A percentile compares a stretch with the other conserved stretches of the same genome.
Conservation (phyloP, 2,888 invertebrate species). For the Cheilosia soror region DNA sequence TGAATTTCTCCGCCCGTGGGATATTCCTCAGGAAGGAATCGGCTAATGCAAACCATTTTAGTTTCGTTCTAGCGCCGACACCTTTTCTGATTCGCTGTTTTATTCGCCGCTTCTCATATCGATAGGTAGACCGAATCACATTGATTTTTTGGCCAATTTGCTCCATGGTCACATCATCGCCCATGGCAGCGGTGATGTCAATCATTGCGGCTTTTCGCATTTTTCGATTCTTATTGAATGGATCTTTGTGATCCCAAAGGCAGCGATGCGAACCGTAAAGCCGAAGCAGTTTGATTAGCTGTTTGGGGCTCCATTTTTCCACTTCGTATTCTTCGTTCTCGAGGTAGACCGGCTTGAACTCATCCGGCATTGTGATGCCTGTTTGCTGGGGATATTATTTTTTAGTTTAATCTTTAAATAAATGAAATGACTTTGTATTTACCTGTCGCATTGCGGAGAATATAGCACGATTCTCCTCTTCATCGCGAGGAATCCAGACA, state of each 20-base stretch:
- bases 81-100: conserved; percentile 77
- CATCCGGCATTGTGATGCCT: conserved; percentile 73
- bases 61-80: conserved; percentile 76
- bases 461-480: conserved; percentile 76
- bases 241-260: conserved; percentile 77
- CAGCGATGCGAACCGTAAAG: conserved; percentile 78
- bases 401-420: not conserved
- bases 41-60: conserved; percentile 78
- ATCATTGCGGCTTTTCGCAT: conserved; percentile 77
- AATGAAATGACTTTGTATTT: not conserved
- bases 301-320: conserved; percentile 77
- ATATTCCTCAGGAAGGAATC: conserved; percentile 77
- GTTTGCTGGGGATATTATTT: conserved; percentile 49
- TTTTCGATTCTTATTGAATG: conserved; percentile 76
- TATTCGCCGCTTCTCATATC: conserved; percentile 78
- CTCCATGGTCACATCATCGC: conserved; percentile 73
- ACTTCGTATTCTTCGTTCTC: conserved; percentile 74
- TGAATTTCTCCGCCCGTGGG: conserved; percentile 74
- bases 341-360: conserved; percentile 72
- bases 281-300: conserved; percentile 76
- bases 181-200: conserved; percentile 77
- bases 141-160: conserved; percentile 77
- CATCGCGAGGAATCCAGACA: conserved; percentile 76
- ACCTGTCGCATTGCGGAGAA: conserved; percentile 75
- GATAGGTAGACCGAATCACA: conserved; percentile 77